These are phyloP conservation scores for Polietes domitor DNA, from an alignment of 2,888 invertebrate genomes.

Conservation along the genomic window DNA sequence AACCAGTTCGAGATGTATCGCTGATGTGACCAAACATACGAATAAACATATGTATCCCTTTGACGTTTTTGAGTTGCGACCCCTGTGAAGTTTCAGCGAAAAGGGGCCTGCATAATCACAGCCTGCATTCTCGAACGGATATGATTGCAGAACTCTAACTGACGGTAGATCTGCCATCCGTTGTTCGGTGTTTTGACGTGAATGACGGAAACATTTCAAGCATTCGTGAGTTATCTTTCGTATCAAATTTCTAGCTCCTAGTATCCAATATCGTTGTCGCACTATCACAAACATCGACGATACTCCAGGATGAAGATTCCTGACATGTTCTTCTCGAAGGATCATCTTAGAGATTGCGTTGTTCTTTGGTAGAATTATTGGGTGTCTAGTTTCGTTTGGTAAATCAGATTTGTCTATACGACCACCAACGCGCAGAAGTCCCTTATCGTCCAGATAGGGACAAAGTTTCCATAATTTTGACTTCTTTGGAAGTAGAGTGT, in stretches of 20 bases:
- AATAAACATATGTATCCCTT: constrained; percentile 43
- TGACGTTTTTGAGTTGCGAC: constrained; percentile 31
- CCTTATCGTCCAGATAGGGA: constrained; percentile 45
- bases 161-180: constrained; percentile 43
- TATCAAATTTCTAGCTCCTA: constrained; percentile 52
- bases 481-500: background rate
- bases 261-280: constrained; percentile 52
- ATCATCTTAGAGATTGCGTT: constrained; percentile 22
- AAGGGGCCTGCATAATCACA: constrained; percentile 52
- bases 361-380: constrained; percentile 36
- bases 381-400: background rate
- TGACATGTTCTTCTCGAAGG: constrained; percentile 27
- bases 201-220: constrained; percentile 44
- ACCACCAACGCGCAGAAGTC: constrained; percentile 51
- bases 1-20: constrained; percentile 58
- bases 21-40: constrained; percentile 28
- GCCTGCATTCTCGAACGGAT: constrained; percentile 31
- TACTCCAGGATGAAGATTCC: constrained; percentile 50
- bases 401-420: constrained; percentile 44
- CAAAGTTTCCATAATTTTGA: constrained; percentile 38
- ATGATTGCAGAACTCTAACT: constrained; percentile 32
- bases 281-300: constrained; percentile 54
- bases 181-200: constrained; percentile 13
- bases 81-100: constrained; percentile 27
- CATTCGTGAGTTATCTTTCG: constrained; percentile 41